Evolutionary conservation across 2,888 invertebrate genomes (phyloP).

Genomic region (Adela reaumurella): DNA sequence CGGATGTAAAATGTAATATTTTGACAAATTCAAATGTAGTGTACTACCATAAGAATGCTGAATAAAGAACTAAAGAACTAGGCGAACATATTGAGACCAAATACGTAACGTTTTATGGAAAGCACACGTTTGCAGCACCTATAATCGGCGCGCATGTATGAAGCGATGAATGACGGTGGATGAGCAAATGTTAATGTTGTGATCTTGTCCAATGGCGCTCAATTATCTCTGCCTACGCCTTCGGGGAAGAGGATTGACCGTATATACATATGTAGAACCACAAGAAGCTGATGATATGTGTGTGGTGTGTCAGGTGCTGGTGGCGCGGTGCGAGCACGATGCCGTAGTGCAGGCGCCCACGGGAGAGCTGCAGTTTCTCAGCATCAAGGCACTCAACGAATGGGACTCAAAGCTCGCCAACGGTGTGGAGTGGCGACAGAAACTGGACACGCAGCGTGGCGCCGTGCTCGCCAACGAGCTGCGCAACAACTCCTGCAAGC

Average conservation of each 20-base stretch:
- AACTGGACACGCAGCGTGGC: constrained; percentile 95
- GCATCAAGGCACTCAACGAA: constrained; percentile 97
- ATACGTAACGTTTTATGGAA: neutral
- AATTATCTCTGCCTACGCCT: too few species aligned
- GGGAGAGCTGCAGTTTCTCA: constrained; percentile 87
- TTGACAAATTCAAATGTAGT: too few species aligned
- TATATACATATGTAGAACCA: too few species aligned
- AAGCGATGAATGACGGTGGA: too few species aligned
- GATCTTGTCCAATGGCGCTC: too few species aligned
- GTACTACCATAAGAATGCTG: too few species aligned
- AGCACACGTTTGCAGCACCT: too few species aligned
- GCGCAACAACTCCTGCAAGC: constrained; percentile 98
- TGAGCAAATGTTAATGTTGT: too few species aligned
- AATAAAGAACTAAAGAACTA: too few species aligned
- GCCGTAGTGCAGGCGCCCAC: constrained; percentile 85
- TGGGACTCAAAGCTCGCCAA: constrained; percentile 97
- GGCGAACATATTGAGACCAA: neutral
- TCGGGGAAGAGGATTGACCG: too few species aligned
- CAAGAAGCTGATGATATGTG: neutral
- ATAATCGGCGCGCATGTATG: too few species aligned
- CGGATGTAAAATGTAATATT: too few species aligned
- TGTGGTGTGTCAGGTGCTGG: constrained; percentile 57
- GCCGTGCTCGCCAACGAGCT: constrained; percentile 98
- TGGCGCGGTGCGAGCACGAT: constrained; percentile 96
- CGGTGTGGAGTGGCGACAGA: constrained; percentile 98